Conservation (phyloP, 1,140 invertebrate genomes). For the Phymorhynchus buccinoides region DNA sequence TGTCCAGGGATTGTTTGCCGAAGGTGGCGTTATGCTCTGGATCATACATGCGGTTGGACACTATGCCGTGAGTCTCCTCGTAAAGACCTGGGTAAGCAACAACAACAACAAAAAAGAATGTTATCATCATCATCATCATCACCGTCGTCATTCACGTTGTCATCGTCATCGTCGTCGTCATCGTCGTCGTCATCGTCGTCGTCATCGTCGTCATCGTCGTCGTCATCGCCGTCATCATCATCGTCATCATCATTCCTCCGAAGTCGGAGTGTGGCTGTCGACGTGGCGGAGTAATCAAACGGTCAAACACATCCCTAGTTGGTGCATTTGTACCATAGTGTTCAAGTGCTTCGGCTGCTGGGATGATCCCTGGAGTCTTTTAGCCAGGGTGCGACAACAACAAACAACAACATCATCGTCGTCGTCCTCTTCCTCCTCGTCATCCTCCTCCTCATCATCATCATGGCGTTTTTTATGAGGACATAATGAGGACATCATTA, state of each 20-base stretch:
- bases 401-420: neutral
- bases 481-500: too few species aligned
- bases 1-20: constrained; percentile 63
- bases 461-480: too few species aligned
- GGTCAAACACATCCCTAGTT: neutral
- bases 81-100: constrained; percentile 77
- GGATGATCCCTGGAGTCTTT: too few species aligned
- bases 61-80: constrained; percentile 83
- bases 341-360: too few species aligned
- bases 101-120: too few species aligned
- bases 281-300: neutral
- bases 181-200: neutral
- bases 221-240: neutral
- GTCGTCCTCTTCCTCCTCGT: too few species aligned
- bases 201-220: neutral
- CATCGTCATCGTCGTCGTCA: neutral
- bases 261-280: too few species aligned
- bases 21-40: constrained; percentile 73
- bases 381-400: too few species aligned
- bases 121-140: neutral
- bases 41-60: constrained; percentile 80
- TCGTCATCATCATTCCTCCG: constrained; percentile 4
- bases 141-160: neutral
- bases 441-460: too few species aligned
- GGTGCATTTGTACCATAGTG: too few species aligned